phyloP scores from a whole-genome alignment of 2,113 vertebrate species.

The Pteruthius melanotis region DNA sequence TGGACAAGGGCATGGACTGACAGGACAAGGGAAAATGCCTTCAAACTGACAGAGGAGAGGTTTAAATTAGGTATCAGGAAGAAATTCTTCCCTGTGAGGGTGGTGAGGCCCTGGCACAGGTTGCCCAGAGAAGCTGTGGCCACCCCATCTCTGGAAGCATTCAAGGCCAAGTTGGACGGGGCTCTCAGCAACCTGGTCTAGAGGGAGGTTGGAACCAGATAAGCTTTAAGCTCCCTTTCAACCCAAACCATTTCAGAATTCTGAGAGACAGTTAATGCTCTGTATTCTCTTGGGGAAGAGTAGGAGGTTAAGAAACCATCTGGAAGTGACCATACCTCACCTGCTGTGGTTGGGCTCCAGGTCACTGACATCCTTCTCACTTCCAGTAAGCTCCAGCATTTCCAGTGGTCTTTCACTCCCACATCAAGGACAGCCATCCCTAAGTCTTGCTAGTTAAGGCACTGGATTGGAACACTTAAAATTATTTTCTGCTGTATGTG shows the following conservation, averaged over 20 bases:
- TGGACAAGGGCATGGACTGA: neutral
- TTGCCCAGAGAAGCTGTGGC: neutral
- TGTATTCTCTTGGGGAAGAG: neutral
- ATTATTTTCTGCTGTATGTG: neutral
- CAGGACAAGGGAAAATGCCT: neutral
- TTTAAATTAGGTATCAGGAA: neutral
- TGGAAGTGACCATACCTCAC: neutral
- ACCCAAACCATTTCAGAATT: neutral
- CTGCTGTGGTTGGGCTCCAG: neutral
- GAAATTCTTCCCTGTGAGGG: neutral
- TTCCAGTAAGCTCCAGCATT: rapidly evolving
- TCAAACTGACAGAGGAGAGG: neutral
- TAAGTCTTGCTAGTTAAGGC: rapidly evolving
- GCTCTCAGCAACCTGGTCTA: neutral
- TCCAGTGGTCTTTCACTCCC: neutral
- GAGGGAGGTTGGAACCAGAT: neutral
- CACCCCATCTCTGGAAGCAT: neutral
- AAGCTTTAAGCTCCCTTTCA: neutral
- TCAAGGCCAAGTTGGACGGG: neutral
- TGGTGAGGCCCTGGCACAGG: neutral
- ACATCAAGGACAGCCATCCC: neutral
- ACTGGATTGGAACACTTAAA: neutral
- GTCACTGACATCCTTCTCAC: neutral
- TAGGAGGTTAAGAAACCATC: neutral
- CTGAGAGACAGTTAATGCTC: neutral